A percentile compares a stretch with the other conserved stretches of the same genome.
These are phyloP conservation scores for Lepidonotus clava DNA, from an alignment of 2,888 invertebrate genomes.

Conservation along the genomic window DNA sequence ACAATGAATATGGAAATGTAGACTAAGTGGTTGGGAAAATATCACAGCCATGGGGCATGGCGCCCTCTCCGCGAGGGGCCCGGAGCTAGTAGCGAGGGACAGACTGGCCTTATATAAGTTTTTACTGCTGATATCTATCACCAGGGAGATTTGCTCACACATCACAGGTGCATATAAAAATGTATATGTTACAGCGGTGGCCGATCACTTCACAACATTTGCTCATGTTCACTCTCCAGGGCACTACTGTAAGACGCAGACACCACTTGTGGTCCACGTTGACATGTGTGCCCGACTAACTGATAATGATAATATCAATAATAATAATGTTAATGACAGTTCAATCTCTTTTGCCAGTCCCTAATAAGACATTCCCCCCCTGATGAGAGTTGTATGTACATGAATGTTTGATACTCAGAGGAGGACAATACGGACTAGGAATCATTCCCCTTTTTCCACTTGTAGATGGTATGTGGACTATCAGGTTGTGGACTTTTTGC, in stretches of 20 bases:
- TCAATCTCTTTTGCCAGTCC: neutral
- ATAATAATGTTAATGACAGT: neutral
- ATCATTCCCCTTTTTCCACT: slow-evolving; percentile 35
- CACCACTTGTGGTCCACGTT: slow-evolving; percentile 12
- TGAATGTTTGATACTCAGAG: neutral
- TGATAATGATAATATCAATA: neutral
- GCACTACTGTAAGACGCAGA: slow-evolving; percentile 34
- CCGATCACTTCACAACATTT: slow-evolving; percentile 49
- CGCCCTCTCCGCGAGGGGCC: slow-evolving; percentile 2
- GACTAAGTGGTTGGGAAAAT: slow-evolving; percentile 33
- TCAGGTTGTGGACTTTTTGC: slow-evolving; percentile 6
- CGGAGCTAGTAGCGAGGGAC: slow-evolving; percentile 17
- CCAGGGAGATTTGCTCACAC: slow-evolving; percentile 53
- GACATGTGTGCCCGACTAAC: neutral
- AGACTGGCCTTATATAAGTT: slow-evolving; percentile 28
- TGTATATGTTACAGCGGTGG: slow-evolving; percentile 42
- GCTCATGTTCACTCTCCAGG: slow-evolving; percentile 49
- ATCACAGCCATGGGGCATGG: neutral
- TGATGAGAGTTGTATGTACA: slow-evolving; percentile 35
- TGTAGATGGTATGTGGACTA: slow-evolving; percentile 7
- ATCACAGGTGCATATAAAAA: slow-evolving; percentile 51
- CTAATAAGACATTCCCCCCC: slow-evolving; percentile 34
- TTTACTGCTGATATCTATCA: slow-evolving; percentile 33
- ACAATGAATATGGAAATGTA: slow-evolving; percentile 40
- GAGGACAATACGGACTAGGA: slow-evolving; percentile 19